Base-by-base conservation (phyloP, 2,113 vertebrate genomes). In the Potamarius usumacintae region DNA sequence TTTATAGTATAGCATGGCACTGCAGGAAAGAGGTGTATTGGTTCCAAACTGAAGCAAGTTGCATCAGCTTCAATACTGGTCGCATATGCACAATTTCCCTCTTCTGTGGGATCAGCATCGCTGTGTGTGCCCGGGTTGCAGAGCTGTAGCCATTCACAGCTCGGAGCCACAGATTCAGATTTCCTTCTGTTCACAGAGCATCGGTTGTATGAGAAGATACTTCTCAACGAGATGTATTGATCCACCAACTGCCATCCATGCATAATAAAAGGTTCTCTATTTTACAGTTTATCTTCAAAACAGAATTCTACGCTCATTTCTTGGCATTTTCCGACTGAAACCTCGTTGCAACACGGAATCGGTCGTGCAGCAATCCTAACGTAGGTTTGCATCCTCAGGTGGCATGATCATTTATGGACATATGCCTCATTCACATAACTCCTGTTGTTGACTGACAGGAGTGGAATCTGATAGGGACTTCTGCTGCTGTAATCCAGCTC, bases 61-160 rank as follows among this genome's bases (percentile, higher is more conserved):
- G 78, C 78, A 34, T 80, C 53, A 80, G 78, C 78, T 58, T 34
- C 17, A 80, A 18, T 20, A 80, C 78, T 80, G 27, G 78, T 20
- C 55, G 15, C 17, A 80, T 80, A 58, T 80, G 74, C 55, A 80
- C 4, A n/a, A 80, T 30, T 58, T 17, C 15, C 7, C 78, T 80
- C 14, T 58, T 30, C 58, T 34, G 55, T 9, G 3, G 55, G 17
- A 15, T 80, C 78, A 58, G 27, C 78, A 80, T 20, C 55, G 58
- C 7, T 20, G 53, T 30, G 18, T 55, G 53, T 5, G 30, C 55
- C n/a, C 55, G 10, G 15, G n/a, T 17, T 80, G 27, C 4, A 4
- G 5, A 58, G 53, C n/a, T 80, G 15, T 80, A 57, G 55, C 53
- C 15, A 34, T 80, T 58, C 27, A 80, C 78, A 78, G 11, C 25